Base-by-base conservation (phyloP, 1,140 invertebrate species). In the Drosophila nigromelanica region DNA sequence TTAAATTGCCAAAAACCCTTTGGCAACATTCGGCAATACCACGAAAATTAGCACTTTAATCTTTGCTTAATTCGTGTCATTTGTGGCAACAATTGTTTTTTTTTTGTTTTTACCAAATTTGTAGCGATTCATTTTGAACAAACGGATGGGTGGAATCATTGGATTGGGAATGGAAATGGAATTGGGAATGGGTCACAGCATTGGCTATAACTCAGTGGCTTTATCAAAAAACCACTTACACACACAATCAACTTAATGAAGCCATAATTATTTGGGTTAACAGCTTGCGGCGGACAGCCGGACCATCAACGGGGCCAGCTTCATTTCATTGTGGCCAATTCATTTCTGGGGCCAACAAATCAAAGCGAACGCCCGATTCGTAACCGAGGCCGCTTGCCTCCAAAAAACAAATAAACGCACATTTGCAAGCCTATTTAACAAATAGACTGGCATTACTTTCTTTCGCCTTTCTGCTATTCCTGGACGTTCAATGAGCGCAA, bases 251-350 rank as follows among this genome's bases (percentile, higher is more conserved):
- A 89, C 66, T 89, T 89, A 89, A 89, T 89, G 83, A 89, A 89
- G 83, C 83, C 80, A 85, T 89, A 89, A 89, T 89, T 89, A 89
- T 89, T 89, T 89, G 83, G 83, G 83, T 89, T 89, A 89, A 89
- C 83, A 89, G 83, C 83, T 89, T 89, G 80, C 73, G 73, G 80
- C 76, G 54, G 18, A 45, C 61, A 59, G 27, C 37, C 52, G 45
- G 56, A 62, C 30, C 30, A 18, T 33, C 51, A 37, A 7, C 7
- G 48, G 10, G 48, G 42, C 33, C 73, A 72, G 55, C 35, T 66
- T 85, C 60, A 67, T 54, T 76, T 73, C 48, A 78, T 76, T 78
- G 75, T 51, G 71, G 82, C 82, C 81, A 72, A 80, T 81, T 72
- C 63, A 43, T 63, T 73, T 72, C 47, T 72, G 59, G 64, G 55